Evolutionary conservation across 2,113 vertebrate genomes (phyloP).

Genomic region (Tursiops truncatus): DNA sequence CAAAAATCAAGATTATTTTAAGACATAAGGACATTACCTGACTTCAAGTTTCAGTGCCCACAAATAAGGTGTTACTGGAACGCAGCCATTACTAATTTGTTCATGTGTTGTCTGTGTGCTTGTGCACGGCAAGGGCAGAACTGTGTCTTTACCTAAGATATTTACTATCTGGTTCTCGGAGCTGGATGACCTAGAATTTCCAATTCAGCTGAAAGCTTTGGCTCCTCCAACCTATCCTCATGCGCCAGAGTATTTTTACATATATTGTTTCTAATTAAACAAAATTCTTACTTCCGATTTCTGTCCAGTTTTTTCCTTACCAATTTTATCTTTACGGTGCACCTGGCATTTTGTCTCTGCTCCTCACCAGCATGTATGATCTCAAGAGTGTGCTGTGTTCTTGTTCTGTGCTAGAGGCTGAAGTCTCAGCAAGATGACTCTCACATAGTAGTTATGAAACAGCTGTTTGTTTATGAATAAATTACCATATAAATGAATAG

Average conservation of each 20-base stretch:
- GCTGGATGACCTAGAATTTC: constrained; percentile 56
- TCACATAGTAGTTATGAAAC: not conserved
- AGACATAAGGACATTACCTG: not conserved
- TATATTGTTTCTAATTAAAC: not conserved
- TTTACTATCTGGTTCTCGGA: not conserved
- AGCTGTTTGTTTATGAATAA: not conserved
- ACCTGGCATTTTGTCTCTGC: not conserved
- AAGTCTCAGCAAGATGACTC: not conserved
- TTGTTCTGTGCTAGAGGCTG: not conserved
- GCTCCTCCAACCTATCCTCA: not conserved
- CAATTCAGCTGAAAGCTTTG: constrained; percentile 14
- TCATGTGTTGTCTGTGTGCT: not conserved
- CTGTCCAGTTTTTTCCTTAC: not conserved
- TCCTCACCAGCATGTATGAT: not conserved
- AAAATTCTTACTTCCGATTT: not conserved
- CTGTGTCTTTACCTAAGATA: not conserved
- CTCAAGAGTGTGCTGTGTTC: not conserved
- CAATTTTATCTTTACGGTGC: not conserved
- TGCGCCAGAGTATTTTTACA: not conserved
- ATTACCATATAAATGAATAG: not conserved
- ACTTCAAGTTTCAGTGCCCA: not conserved
- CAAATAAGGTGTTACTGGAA: not conserved
- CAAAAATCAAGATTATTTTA: not conserved
- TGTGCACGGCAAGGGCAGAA: not conserved
- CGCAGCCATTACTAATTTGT: not conserved